Percentiles rank a stretch among this genome's conserved stretches.
Evolutionary conservation across 2,797 vertebrate species (phyloP).

Genomic region (Otolemur crassicaudatus): DNA sequence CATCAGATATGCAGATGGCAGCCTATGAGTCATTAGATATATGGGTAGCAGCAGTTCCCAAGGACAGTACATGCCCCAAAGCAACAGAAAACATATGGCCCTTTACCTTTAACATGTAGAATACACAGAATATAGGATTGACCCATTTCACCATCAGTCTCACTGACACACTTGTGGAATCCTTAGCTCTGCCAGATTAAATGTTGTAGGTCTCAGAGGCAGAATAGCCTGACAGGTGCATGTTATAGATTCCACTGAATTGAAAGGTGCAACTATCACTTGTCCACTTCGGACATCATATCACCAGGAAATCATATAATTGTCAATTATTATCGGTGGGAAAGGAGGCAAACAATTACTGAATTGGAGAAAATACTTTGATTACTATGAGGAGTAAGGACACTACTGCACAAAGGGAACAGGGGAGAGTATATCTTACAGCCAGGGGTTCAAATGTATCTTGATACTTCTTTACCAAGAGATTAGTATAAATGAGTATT

Average conservation of each 20-base stretch:
- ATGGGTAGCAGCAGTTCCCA: neutral
- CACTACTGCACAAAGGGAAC: neutral
- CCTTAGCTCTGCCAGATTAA: neutral
- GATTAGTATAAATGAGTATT: neutral
- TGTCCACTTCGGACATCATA: neutral
- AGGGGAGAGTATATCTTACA: neutral
- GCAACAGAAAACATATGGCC: neutral
- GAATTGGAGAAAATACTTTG: neutral
- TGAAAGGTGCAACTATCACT: neutral
- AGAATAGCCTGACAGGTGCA: neutral
- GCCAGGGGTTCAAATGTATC: neutral
- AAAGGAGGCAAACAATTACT: neutral
- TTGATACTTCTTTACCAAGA: neutral
- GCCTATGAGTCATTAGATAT: neutral
- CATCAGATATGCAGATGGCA: neutral
- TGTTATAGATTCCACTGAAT: neutral
- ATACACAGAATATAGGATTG: neutral
- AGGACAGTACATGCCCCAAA: neutral
- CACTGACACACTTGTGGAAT: neutral
- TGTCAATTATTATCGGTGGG: neutral
- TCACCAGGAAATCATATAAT: neutral
- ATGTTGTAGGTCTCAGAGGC: neutral
- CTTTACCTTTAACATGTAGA: slow-evolving; percentile 16
- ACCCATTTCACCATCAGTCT: neutral
- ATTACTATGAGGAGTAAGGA: neutral